These are phyloP conservation scores for Pseudochaenichthys georgianus DNA, from an alignment of 2,797 vertebrate genomes.

Conservation along the genomic window DNA sequence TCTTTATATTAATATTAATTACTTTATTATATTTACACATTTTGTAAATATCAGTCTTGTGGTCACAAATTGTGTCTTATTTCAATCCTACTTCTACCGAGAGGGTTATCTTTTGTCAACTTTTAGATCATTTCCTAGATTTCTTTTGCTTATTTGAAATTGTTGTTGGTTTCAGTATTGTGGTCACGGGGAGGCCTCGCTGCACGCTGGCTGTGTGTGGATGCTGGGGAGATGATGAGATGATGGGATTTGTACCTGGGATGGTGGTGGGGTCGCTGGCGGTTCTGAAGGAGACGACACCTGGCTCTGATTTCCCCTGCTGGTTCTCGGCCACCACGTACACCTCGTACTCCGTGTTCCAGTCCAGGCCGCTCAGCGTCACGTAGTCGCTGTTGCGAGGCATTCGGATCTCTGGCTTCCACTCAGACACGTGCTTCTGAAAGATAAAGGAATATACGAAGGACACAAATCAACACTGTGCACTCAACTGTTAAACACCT, in stretches of 20 bases:
- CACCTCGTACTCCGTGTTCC: conserved; percentile 97
- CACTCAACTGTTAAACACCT: too few species aligned
- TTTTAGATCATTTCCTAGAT: too few species aligned
- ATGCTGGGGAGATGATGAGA: conserved; percentile 31
- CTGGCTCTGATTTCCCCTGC: conserved; percentile 92
- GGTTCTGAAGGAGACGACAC: conserved; percentile 88
- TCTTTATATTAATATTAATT: too few species aligned
- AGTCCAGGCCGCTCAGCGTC: conserved; percentile 91
- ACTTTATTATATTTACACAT: too few species aligned
- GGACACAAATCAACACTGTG: neutral
- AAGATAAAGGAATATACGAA: neutral
- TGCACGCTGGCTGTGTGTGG: conserved; percentile 65
- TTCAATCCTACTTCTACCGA: too few species aligned
- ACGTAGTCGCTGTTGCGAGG: conserved; percentile 89
- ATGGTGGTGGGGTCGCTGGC: conserved; percentile 91
- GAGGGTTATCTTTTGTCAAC: too few species aligned
- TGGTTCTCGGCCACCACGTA: conserved; percentile 94
- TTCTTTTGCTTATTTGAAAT: too few species aligned
- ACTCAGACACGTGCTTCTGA: conserved; percentile 90
- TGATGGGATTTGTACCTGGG: conserved; percentile 89
- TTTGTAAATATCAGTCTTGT: too few species aligned
- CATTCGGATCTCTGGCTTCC: conserved; percentile 94
- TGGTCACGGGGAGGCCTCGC: conserved; percentile 62
- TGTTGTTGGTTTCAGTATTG: neutral
- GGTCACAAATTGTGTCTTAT: too few species aligned